These are phyloP conservation scores for Tragulus kanchil DNA, from an alignment of 2,113 vertebrate species.

Conservation along the genomic window DNA sequence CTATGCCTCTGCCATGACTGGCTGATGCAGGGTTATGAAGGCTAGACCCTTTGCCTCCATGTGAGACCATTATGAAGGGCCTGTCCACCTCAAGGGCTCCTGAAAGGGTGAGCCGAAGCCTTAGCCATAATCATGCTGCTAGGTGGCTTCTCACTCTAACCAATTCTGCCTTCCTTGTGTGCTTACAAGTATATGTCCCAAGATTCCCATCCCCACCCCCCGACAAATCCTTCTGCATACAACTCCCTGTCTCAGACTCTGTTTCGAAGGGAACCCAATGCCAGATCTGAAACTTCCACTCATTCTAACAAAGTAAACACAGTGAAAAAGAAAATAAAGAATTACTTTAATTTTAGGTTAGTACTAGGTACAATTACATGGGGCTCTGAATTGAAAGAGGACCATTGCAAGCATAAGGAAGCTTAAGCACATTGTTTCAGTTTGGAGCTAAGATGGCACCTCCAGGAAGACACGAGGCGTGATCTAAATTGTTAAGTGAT, in stretches of 20 bases:
- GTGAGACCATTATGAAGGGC: not conserved
- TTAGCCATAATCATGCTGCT: not conserved
- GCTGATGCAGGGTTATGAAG: not conserved
- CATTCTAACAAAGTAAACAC: constrained; percentile 56
- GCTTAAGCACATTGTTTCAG: too few relatives aligned
- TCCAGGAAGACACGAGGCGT: too few relatives aligned
- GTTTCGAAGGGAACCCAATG: not conserved
- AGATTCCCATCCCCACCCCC: fast-evolving
- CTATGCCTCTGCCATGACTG: too few relatives aligned
- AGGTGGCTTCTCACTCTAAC: not conserved
- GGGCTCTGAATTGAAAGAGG: too few relatives aligned
- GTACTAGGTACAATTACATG: not conserved
- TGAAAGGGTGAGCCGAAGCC: not conserved
- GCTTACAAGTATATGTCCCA: not conserved
- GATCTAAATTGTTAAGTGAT: too few relatives aligned
- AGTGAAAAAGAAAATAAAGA: constrained; percentile 19
- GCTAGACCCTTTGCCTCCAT: not conserved
- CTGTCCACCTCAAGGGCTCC: not conserved
- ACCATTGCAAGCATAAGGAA: too few relatives aligned
- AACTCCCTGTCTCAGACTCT: not conserved
- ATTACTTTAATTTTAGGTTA: constrained; percentile 70
- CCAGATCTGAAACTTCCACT: constrained; percentile 31
- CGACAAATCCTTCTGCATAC: not conserved
- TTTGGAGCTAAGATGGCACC: too few relatives aligned
- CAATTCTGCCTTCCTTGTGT: not conserved